Conservation (phyloP, 2,888 invertebrate species). For the Troilus luridus region DNA sequence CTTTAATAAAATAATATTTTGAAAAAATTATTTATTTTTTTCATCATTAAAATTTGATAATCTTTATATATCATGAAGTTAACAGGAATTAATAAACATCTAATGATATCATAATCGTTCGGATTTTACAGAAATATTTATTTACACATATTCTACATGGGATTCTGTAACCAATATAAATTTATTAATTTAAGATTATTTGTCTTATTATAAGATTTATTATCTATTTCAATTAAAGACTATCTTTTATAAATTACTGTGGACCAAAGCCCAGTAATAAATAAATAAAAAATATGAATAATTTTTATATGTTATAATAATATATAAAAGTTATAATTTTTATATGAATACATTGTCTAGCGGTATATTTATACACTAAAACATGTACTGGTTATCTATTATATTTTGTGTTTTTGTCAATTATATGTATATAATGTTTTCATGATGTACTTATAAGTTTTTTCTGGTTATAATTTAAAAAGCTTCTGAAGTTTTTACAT, state of each 20-base stretch:
- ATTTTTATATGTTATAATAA: no score
- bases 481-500: not conserved
- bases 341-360: not conserved
- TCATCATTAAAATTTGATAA: not conserved
- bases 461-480: not conserved
- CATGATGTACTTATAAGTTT: not conserved
- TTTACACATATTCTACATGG: not conserved
- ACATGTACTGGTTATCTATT: not conserved
- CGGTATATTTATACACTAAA: not conserved
- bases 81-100: not conserved
- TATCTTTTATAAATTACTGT: not conserved
- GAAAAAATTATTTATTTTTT: no score
- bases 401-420: not conserved
- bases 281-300: no score
- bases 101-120: not conserved
- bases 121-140: not conserved
- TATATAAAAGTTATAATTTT: not conserved
- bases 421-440: not conserved
- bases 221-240: not conserved
- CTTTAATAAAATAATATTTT: not conserved
- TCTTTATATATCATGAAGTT: not conserved
- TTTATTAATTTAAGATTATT: not conserved
- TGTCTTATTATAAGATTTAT: not conserved
- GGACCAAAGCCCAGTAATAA: no score
- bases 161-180: not conserved